Evolutionary conservation across 2,888 invertebrate genomes (phyloP), one percentile per base, ranked within the genome.

Genomic region (Polydrusus pterygomalis): DNA sequence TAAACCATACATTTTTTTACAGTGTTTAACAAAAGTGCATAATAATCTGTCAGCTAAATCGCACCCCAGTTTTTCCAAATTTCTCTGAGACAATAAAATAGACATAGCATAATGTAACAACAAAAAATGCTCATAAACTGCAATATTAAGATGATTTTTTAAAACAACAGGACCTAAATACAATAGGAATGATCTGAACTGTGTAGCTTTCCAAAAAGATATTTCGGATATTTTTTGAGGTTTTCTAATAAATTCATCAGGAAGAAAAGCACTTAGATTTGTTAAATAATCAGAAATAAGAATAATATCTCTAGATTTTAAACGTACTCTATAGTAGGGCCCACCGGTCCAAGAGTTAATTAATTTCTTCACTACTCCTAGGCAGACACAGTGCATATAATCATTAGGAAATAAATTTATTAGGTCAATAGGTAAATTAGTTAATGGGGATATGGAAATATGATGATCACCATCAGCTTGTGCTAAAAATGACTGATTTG

Each of bases 121-220:
- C n/a, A 47, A n/a, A 47, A n/a, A 47, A 47, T 47, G 13, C n/a
- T 47, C 47, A n/a, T 47, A 47, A 47, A 47, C 15, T 47, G 47
- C 13, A 7, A 15, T 47, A 47, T 47, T 47, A n/a, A 47, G 15
- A 40, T 40, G 40, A 15, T 47, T n/a, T 47, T 47, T 47, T 47
- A 47, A n/a, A 15, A 47, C 47, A 13, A 47, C n/a, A 6, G 47
- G 47, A n/a, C 47, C 47, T 7, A 47, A 13, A 47, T 47, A 47
- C 15, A 47, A 15, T 47, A 47, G 15, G n/a, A 47, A 47, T 47
- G 47, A 15, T 47, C 47, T 47, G 15, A 47, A 47, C 47, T 47
- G 40, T 43, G 40, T 43, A 43, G 40, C 40, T 43, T 43, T 43
- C 40, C 40, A 43, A 43, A 25, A 25, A 25, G 25, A 25, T 25